Evolutionary conservation across 2,888 invertebrate species (phyloP).

Genomic region (Deilephila elpenor): DNA sequence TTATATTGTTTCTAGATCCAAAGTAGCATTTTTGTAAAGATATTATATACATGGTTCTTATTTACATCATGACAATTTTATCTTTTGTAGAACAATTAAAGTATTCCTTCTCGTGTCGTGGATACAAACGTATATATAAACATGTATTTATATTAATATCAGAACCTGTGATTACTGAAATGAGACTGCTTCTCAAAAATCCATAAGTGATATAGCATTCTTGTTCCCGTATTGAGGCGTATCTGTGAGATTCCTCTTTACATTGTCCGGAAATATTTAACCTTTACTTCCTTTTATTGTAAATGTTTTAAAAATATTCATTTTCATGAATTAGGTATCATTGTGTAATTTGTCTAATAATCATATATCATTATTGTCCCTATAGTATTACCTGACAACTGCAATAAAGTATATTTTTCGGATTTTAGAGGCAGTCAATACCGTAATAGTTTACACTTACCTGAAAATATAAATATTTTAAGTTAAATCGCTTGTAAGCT

Average conservation of each 20-base stretch:
- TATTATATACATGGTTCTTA: slow-evolving; percentile 55
- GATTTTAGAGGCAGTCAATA: slow-evolving; percentile 42
- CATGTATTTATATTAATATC: slow-evolving; percentile 45
- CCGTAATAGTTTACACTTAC: slow-evolving; percentile 18
- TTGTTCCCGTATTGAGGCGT: background rate
- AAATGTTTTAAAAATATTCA: background rate
- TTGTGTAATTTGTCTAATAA: slow-evolving; percentile 2
- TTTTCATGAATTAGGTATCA: background rate
- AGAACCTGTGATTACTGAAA: slow-evolving; percentile 52
- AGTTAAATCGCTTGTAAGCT: slow-evolving; percentile 47
- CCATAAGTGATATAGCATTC: slow-evolving; percentile 21
- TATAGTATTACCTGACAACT: background rate
- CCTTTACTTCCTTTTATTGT: background rate
- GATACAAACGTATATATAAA: slow-evolving; percentile 24
- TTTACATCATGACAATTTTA: slow-evolving; percentile 64
- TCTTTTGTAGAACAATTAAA: slow-evolving; percentile 42
- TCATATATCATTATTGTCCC: background rate
- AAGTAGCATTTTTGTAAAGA: slow-evolving; percentile 62
- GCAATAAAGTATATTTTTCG: slow-evolving; percentile 30
- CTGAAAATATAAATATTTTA: slow-evolving; percentile 22
- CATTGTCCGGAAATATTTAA: background rate
- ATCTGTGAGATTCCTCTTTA: background rate
- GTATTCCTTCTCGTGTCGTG: slow-evolving; percentile 34
- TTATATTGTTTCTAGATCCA: slow-evolving; percentile 72
- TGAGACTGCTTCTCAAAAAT: slow-evolving; percentile 54